These are phyloP conservation scores for Aphis craccivora DNA, from an alignment of 1,140 invertebrate genomes.

Conservation along the genomic window DNA sequence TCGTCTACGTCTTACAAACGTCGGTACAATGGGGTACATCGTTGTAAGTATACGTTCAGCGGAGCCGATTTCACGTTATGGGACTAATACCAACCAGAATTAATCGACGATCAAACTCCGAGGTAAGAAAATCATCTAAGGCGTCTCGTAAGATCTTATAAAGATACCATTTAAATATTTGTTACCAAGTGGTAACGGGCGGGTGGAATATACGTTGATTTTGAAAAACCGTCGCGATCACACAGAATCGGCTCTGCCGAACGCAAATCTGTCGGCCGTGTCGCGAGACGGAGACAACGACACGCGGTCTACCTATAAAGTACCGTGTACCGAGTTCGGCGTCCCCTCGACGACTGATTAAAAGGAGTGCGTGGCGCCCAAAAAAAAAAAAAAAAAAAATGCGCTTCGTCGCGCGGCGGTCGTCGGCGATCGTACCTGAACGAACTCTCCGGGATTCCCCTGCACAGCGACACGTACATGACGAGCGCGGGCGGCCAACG, in stretches of 20 bases:
- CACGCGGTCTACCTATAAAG: no score
- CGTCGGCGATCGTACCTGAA: conserved; percentile 32
- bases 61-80: background rate
- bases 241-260: background rate
- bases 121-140: background rate
- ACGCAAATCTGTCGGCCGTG: background rate
- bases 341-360: background rate
- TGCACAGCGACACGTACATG: conserved; percentile 56
- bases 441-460: conserved; percentile 56
- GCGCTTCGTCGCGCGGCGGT: background rate
- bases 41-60: background rate
- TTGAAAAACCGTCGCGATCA: background rate
- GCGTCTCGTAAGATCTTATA: background rate
- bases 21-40: background rate
- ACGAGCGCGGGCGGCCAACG: background rate
- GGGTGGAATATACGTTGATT: background rate
- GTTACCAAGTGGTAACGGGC: no score
- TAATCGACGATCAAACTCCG: background rate
- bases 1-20: background rate
- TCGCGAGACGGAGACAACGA: background rate
- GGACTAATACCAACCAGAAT: background rate
- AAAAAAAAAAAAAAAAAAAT: no score
- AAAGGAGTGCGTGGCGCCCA: no score
- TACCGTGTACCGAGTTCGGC: no score
- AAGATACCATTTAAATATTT: no score